Conservation (phyloP, 2,113 vertebrate genomes). For the Podarcis raffonei region DNA sequence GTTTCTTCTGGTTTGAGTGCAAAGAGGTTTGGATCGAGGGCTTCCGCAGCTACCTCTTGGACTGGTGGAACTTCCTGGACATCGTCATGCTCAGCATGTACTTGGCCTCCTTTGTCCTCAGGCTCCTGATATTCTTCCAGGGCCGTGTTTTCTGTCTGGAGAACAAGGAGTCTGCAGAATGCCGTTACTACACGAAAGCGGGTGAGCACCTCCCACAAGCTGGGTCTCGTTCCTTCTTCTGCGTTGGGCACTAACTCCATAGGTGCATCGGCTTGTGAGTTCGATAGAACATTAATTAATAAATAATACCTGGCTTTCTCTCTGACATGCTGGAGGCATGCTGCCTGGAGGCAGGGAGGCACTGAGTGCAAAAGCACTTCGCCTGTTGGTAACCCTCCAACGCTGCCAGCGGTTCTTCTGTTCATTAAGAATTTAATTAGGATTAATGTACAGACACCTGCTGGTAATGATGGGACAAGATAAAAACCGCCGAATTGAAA, state of each 20-base stretch:
- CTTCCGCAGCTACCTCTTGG: conserved; percentile 84
- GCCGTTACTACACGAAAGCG: conserved; percentile 83
- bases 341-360: too few species aligned
- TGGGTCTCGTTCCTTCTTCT: background rate
- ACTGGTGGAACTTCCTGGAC: conserved; percentile 93
- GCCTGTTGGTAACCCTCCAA: too few species aligned
- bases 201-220: conserved; percentile 69
- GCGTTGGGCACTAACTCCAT: background rate
- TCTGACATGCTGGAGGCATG: too few species aligned
- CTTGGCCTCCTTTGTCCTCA: conserved; percentile 84
- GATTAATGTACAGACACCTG: too few species aligned
- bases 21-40: conserved; percentile 94
- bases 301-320: too few species aligned
- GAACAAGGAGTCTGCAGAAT: conserved; percentile 60
- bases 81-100: conserved; percentile 91
- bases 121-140: conserved; percentile 81
- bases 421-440: too few species aligned
- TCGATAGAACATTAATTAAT: too few species aligned
- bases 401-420: too few species aligned
- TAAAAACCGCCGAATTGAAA: too few species aligned
- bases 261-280: background rate
- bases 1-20: conserved; percentile 92
- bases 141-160: conserved; percentile 78
- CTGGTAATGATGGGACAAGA: too few species aligned
- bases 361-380: too few species aligned